Evolutionary conservation across 92 coral and sea anemone species (phyloP).

Genomic region (Ricordea florida): DNA sequence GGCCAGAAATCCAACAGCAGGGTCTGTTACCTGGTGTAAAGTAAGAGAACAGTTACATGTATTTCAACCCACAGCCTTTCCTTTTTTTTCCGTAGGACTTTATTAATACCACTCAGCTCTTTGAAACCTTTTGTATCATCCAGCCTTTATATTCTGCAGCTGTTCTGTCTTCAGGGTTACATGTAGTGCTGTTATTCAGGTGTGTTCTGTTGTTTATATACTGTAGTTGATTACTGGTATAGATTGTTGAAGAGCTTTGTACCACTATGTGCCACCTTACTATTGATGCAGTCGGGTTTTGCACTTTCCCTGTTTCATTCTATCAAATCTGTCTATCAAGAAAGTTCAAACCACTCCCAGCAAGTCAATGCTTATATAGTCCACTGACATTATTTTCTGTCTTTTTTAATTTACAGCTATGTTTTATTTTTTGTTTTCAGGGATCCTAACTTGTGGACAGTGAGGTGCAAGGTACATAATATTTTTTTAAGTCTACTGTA

Average conservation of each 20-base stretch:
- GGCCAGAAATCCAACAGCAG: slow-evolving; percentile 90
- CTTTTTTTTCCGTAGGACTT: not conserved
- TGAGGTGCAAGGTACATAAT: slow-evolving; percentile 91
- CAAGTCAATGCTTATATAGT: too few species aligned
- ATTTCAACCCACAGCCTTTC: too few species aligned
- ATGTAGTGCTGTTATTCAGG: too few species aligned
- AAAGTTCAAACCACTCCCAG: too few species aligned
- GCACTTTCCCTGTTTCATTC: not conserved
- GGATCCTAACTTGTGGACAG: slow-evolving; percentile 98
- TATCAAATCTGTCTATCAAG: too few species aligned
- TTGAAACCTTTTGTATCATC: not conserved
- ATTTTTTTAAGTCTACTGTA: too few species aligned
- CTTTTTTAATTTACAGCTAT: not conserved
- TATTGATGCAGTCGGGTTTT: not conserved
- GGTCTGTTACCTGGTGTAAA: slow-evolving; percentile 96
- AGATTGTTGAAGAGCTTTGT: too few species aligned
- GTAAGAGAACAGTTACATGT: slow-evolving; percentile 64
- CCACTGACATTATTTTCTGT: too few species aligned
- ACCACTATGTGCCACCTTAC: too few species aligned
- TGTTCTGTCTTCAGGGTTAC: not conserved
- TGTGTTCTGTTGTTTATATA: too few species aligned
- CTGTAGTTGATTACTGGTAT: too few species aligned
- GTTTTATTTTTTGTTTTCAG: slow-evolving; percentile 25
- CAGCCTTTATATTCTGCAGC: not conserved
- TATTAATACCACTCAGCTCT: not conserved